These are phyloP conservation scores for Acropora tenuis DNA, from an alignment of 64 coral and sea anemone genomes.

Conservation along the genomic window DNA sequence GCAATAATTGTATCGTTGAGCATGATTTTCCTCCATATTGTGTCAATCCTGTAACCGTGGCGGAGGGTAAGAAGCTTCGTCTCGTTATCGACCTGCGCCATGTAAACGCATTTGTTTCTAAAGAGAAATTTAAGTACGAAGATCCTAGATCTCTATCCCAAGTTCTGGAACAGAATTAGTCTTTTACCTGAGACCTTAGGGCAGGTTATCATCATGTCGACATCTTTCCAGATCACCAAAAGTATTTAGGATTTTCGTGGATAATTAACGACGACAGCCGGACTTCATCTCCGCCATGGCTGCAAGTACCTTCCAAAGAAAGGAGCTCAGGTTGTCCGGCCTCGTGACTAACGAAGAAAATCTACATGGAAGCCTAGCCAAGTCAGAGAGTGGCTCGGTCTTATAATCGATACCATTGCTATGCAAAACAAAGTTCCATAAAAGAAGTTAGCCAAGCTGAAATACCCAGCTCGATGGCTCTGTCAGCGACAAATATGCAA, in stretches of 20 bases:
- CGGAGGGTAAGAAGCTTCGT: not conserved
- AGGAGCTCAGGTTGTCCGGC: not conserved
- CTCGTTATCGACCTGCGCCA: slow-evolving; percentile 67
- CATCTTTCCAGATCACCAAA: no score
- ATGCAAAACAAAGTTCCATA: not conserved
- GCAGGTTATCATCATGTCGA: no score
- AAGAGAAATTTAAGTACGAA: not conserved
- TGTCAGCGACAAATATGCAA: not conserved
- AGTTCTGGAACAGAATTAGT: no score
- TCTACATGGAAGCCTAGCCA: not conserved
- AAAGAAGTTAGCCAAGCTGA: no score
- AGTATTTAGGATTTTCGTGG: not conserved
- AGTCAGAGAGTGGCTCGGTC: not conserved
- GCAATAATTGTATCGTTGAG: no score
- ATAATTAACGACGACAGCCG: not conserved
- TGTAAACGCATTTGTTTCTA: slow-evolving; percentile 37
- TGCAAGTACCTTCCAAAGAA: slow-evolving; percentile 9
- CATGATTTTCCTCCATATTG: no score
- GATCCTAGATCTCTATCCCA: no score
- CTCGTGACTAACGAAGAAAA: not conserved
- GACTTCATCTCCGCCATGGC: not conserved
- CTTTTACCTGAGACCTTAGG: no score
- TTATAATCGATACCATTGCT: slow-evolving; percentile 8
- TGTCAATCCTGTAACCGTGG: no score
- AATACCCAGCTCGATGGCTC: no score